Base-by-base conservation (phyloP, 2,113 vertebrate genomes). In the Pandion haliaetus region DNA sequence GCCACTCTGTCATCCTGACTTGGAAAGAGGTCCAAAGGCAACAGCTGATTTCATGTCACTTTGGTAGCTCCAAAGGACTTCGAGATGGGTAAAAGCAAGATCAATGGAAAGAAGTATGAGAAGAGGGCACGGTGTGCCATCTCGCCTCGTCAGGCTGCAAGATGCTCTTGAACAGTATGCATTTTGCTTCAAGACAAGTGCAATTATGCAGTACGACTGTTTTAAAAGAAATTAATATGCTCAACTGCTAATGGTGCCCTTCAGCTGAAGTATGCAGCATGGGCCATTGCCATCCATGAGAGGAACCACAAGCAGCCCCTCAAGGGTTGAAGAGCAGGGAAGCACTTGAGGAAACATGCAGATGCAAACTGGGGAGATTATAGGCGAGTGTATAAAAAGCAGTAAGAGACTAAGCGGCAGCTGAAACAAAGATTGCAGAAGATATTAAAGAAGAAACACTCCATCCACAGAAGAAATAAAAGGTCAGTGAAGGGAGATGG, bases 401-500 rank as follows among this genome's bases (percentile, higher is more conserved):
- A 42, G 9, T 55, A 78, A 79, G 90, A 92, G 91, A 82, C 47
- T 11, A 54, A 73, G 45, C 2, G 0, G 70, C 0, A 0, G 74
- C 44, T 79, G 82, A 82, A 87, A 62, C 62, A 67, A 85, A 91
- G 73, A 74, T 6, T 10, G 73, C 45, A 67, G 83, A 69, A 91
- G 45, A 61, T 94, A 82, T 78, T 90, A 65, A 86, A 94, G 83
- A 73, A 74, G 61, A 94, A 94, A 91, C 10, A n/a, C 25, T 76
- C 44, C 82, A 57, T 36, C n/a, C 52, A 42, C 23, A 23, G 8
- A 17, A 91, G 82, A 80, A 86, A 90, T 49, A 66, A 94, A 94
- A 97, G 97, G 97, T 95, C 95, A 82, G 89, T 1, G 12, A 44
- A 79, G 84, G 92, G 88, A 96, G 95, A 93, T 1, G 8, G 86